phyloP scores from a whole-genome alignment of 1,140 invertebrate genomes.

The Atta cephalotes region DNA sequence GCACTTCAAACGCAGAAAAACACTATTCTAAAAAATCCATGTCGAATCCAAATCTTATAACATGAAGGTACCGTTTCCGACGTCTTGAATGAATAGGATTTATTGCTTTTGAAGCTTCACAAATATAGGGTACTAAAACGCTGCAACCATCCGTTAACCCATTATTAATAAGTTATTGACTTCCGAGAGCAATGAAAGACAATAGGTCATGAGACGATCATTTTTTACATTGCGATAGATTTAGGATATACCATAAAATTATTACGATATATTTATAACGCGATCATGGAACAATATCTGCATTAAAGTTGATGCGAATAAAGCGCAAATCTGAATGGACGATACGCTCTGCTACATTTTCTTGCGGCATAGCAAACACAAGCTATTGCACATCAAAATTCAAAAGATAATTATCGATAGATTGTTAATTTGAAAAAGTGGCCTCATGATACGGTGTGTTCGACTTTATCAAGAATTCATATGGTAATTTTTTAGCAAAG shows the following conservation, averaged over 20 bases:
- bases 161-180: background rate
- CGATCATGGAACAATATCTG: background rate
- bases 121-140: background rate
- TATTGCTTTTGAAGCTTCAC: background rate
- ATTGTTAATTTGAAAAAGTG: constrained; percentile 73
- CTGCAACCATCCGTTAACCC: background rate
- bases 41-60: background rate
- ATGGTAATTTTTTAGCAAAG: constrained; percentile 56
- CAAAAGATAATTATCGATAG: constrained; percentile 57
- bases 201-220: background rate
- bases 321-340: background rate
- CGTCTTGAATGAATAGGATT: background rate
- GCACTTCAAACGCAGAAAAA: too few species aligned
- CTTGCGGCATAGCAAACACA: background rate
- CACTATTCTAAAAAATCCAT: background rate
- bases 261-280: background rate
- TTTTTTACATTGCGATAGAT: background rate
- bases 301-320: background rate
- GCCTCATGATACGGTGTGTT: constrained; percentile 66
- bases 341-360: background rate
- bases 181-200: background rate
- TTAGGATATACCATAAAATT: background rate
- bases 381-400: constrained; percentile 20
- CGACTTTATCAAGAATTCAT: constrained; percentile 77
- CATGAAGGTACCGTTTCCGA: background rate